A percentile compares a stretch with the other conserved stretches of the same genome.
phyloP scores from a whole-genome alignment of 2,113 vertebrate species.

The Cervus canadensis region DNA sequence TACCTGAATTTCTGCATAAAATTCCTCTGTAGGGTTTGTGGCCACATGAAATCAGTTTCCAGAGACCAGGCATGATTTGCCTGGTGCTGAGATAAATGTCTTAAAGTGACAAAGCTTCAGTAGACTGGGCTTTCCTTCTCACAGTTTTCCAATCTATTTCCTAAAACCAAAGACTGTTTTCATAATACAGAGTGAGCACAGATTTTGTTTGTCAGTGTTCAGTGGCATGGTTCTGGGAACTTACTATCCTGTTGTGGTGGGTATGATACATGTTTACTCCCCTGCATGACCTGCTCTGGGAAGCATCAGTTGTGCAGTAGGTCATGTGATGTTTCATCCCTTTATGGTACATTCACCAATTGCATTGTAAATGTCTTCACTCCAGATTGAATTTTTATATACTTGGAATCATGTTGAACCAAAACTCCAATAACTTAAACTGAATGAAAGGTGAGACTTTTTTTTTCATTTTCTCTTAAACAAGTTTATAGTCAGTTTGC shows the following conservation, averaged over 20 bases:
- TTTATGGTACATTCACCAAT: not conserved
- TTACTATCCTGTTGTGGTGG: not conserved
- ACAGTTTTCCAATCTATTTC: not conserved
- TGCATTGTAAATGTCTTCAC: not conserved
- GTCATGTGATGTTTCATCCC: not conserved
- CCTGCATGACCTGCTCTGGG: not conserved
- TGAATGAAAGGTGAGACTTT: conserved; percentile 26
- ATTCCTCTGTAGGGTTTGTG: not conserved
- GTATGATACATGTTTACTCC: too few species aligned
- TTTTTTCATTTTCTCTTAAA: conserved; percentile 54
- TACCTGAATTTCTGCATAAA: not conserved
- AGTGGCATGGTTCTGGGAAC: not conserved
- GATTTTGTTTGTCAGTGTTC: not conserved
- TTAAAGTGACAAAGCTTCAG: not conserved
- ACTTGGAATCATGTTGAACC: conserved; percentile 34
- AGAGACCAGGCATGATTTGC: not conserved
- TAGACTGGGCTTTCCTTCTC: not conserved
- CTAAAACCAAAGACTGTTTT: not conserved
- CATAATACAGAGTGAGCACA: not conserved
- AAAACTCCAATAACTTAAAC: conserved; percentile 42
- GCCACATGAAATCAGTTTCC: not conserved
- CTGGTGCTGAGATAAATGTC: not conserved
- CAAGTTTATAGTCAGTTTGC: conserved; percentile 44
- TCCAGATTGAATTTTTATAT: conserved; percentile 42
- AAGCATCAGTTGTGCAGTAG: not conserved